Evolutionary conservation across 2,113 vertebrate species (phyloP).

Genomic region (Corydoras sp.): DNA sequence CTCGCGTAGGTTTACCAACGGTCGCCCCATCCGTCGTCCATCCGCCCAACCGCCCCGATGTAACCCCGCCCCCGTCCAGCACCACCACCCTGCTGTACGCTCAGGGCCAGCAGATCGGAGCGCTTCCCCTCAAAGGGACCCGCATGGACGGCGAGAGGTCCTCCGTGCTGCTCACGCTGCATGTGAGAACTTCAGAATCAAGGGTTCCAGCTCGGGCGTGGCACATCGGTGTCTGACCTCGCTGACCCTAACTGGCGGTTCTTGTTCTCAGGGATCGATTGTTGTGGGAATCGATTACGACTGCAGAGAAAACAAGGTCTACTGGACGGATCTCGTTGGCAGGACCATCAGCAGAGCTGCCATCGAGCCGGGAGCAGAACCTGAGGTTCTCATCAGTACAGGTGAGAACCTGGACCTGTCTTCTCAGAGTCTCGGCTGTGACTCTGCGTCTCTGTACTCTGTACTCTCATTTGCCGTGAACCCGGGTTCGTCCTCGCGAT

Average conservation of each 20-base stretch:
- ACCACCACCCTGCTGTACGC: slow-evolving; percentile 85
- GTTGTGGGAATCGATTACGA: slow-evolving; percentile 89
- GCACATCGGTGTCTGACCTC: too few species aligned
- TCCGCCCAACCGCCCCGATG: slow-evolving; percentile 74
- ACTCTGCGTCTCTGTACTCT: too few species aligned
- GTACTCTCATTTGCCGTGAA: too few species aligned
- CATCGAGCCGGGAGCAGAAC: slow-evolving; percentile 77
- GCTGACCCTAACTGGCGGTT: background rate
- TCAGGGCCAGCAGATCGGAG: slow-evolving; percentile 91
- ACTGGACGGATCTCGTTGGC: slow-evolving; percentile 91
- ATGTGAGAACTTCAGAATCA: slow-evolving; percentile 64
- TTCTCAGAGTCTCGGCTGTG: too few species aligned
- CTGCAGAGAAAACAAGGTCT: slow-evolving; percentile 82
- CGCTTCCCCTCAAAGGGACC: slow-evolving; percentile 83
- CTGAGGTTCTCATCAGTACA: slow-evolving; percentile 77
- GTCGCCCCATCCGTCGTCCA: slow-evolving; percentile 68
- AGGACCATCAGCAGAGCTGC: slow-evolving; percentile 80
- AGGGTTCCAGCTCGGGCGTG: too few species aligned
- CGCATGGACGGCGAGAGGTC: slow-evolving; percentile 71
- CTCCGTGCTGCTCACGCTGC: slow-evolving; percentile 80
- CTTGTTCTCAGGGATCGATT: slow-evolving; percentile 83
- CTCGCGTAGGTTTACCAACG: slow-evolving; percentile 76
- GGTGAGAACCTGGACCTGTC: slow-evolving; percentile 55
- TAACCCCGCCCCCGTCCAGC: slow-evolving; percentile 70
- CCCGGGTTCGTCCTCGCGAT: too few species aligned